phyloP scores from a whole-genome alignment of 2,113 vertebrate species.

The Hemicordylus capensis region DNA sequence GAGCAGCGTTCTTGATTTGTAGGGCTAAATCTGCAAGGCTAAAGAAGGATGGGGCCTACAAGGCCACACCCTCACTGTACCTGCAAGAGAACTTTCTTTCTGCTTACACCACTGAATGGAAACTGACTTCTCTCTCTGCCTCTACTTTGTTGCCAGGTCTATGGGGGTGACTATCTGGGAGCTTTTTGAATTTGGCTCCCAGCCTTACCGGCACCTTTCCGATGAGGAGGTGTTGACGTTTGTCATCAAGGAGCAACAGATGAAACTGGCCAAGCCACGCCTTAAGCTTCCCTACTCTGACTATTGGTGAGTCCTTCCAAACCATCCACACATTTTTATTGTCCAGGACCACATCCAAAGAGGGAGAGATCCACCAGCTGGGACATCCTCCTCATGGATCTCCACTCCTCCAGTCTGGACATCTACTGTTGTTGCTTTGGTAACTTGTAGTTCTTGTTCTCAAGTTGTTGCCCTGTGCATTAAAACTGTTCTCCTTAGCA shows the following conservation, averaged over 20 bases:
- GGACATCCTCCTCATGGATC: neutral
- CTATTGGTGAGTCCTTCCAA: constrained; percentile 82
- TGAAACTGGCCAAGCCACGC: constrained; percentile 88
- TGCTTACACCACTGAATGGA: neutral
- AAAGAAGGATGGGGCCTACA: neutral
- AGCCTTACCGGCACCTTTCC: constrained; percentile 90
- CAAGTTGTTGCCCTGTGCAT: neutral
- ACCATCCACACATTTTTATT: neutral
- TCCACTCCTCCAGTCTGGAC: neutral
- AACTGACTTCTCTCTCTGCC: neutral
- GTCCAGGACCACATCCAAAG: neutral
- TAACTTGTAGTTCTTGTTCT: neutral
- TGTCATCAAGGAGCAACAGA: constrained; percentile 89
- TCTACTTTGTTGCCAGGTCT: constrained; percentile 76
- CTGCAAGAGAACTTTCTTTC: neutral
- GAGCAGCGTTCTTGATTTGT: neutral
- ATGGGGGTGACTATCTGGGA: constrained; percentile 94
- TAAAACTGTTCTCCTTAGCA: neutral
- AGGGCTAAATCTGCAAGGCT: neutral
- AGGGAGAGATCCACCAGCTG: neutral
- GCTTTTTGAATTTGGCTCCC: constrained; percentile 91
- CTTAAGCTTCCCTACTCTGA: constrained; percentile 90
- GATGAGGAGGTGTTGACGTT: constrained; percentile 92
- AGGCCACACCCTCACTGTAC: too few species aligned
- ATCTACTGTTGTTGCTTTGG: neutral